Percentiles rank a stretch among this genome's conserved stretches.
phyloP scores from a whole-genome alignment of 2,888 invertebrate species.

The Spodoptera exigua region DNA sequence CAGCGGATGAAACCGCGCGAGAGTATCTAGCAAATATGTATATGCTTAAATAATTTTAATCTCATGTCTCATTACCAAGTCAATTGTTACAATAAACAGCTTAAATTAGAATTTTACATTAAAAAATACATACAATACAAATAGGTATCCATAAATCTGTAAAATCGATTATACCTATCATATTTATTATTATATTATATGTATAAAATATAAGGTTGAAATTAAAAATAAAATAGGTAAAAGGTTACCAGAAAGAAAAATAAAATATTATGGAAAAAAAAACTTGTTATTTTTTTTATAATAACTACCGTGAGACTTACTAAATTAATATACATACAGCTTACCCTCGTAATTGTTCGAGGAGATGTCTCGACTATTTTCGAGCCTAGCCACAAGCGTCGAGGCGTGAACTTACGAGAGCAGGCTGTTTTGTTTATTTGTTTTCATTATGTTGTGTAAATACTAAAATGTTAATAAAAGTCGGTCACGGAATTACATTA shows the following conservation, averaged over 20 bases:
- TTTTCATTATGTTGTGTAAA: too few relatives aligned
- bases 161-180: neutral
- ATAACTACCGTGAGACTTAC: too few relatives aligned
- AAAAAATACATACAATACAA: slow-evolving; percentile 44
- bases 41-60: slow-evolving; percentile 2
- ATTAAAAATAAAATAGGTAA: slow-evolving; percentile 3
- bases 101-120: slow-evolving; percentile 32
- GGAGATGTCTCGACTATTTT: too few relatives aligned
- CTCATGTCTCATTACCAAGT: slow-evolving; percentile 25
- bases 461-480: slow-evolving; percentile 7
- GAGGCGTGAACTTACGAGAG: too few relatives aligned
- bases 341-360: too few relatives aligned
- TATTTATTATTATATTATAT: slow-evolving; percentile 1
- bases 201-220: neutral
- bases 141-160: slow-evolving; percentile 20
- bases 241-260: too few relatives aligned
- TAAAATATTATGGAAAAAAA: too few relatives aligned
- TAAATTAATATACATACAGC: too few relatives aligned
- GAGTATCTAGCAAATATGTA: too few relatives aligned
- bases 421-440: too few relatives aligned
- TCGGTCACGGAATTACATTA: slow-evolving; percentile 44
- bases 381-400: too few relatives aligned
- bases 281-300: neutral
- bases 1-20: too few relatives aligned
- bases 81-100: slow-evolving; percentile 23